Percentiles rank a stretch among this genome's conserved stretches.
Evolutionary conservation across 2,888 invertebrate genomes (phyloP).

Genomic region (Drosophila diplacantha): DNA sequence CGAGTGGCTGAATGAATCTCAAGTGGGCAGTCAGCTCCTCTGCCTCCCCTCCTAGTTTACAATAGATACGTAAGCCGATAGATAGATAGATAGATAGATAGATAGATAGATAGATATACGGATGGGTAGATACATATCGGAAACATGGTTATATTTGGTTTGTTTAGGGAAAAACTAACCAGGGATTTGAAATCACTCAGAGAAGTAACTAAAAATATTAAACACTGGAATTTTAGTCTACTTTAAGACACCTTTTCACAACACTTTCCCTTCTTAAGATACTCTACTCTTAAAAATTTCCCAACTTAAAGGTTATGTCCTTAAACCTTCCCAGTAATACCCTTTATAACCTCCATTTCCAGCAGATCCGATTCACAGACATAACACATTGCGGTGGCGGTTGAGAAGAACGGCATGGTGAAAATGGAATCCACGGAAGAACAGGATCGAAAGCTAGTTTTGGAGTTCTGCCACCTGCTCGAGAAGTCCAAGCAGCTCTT

Average conservation of each 20-base stretch:
- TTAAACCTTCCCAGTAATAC: neutral
- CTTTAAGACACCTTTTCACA: neutral
- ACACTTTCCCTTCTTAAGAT: neutral
- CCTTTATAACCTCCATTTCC: constrained; percentile 33
- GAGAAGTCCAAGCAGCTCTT: constrained; percentile 98
- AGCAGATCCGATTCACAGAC: constrained; percentile 74
- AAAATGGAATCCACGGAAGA: constrained; percentile 90
- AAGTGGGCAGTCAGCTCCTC: constrained; percentile 47
- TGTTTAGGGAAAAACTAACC: constrained; percentile 24
- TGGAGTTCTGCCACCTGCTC: constrained; percentile 96
- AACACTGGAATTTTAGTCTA: neutral
- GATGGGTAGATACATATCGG: constrained; percentile 22
- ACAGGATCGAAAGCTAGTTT: constrained; percentile 93
- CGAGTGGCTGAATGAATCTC: constrained; percentile 52
- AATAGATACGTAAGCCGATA: constrained; percentile 30
- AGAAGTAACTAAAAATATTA: too few relatives aligned
- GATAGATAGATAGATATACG: constrained; percentile 7
- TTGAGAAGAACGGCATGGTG: constrained; percentile 80
- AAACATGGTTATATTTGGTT: constrained; percentile 44
- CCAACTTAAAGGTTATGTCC: neutral
- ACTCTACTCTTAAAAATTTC: neutral
- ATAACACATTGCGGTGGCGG: constrained; percentile 75
- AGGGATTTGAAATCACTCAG: too few relatives aligned
- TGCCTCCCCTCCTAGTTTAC: constrained; percentile 9
- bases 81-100: constrained; percentile 15